phyloP scores from a whole-genome alignment of 2,113 vertebrate genomes.

The Bettongia penicillata region DNA sequence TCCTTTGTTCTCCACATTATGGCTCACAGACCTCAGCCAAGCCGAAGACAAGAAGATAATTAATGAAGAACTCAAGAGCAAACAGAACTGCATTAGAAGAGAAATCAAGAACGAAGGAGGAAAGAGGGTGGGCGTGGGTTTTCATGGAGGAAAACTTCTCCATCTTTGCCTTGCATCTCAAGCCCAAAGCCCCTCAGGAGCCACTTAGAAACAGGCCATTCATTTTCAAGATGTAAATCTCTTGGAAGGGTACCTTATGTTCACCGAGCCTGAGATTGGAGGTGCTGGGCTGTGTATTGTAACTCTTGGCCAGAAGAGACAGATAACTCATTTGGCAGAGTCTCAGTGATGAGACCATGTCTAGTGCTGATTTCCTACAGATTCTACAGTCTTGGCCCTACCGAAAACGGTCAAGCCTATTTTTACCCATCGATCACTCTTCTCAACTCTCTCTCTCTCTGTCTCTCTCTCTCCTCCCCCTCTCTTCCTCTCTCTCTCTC shows the following conservation, averaged over 20 bases:
- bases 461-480: too few relatives aligned
- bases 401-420: constrained; percentile 82
- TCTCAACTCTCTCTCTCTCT: constrained; percentile 72
- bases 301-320: constrained; percentile 85
- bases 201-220: constrained; percentile 85
- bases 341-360: constrained; percentile 88
- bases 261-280: constrained; percentile 79
- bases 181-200: constrained; percentile 79
- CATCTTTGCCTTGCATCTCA: constrained; percentile 76
- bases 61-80: constrained; percentile 60
- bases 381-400: constrained; percentile 85
- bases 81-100: constrained; percentile 46
- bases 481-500: too few relatives aligned
- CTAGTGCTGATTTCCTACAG: constrained; percentile 89
- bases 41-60: constrained; percentile 50
- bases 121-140: constrained; percentile 72
- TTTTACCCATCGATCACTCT: constrained; percentile 84
- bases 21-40: constrained; percentile 10
- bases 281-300: constrained; percentile 80
- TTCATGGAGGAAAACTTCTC: constrained; percentile 73
- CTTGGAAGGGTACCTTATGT: constrained; percentile 83
- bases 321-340: constrained; percentile 90
- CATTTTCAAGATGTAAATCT: constrained; percentile 87
- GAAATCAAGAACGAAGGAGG: constrained; percentile 57
- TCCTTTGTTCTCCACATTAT: not conserved